Conservation (phyloP, 2,888 invertebrate species). For the Melangyna quadrimaculata region DNA sequence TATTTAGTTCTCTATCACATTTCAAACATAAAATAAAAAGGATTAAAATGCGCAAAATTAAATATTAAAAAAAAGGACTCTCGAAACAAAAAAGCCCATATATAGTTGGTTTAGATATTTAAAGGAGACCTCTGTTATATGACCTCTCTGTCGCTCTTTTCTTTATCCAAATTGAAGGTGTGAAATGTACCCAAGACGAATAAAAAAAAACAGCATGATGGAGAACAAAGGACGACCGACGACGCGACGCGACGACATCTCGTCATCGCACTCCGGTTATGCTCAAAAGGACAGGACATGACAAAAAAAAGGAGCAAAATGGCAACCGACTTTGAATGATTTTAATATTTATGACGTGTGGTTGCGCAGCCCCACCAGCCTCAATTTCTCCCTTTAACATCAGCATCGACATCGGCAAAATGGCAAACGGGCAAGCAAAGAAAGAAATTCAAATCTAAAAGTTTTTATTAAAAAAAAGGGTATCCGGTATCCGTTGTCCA, state of each 20-base stretch:
- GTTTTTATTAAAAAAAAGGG: slow-evolving; percentile 51
- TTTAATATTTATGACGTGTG: slow-evolving; percentile 70
- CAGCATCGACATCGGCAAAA: slow-evolving; percentile 18
- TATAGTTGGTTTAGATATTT: slow-evolving; percentile 1
- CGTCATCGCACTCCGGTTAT: background rate
- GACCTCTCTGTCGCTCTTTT: slow-evolving; percentile 8
- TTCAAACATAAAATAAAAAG: slow-evolving; percentile 42
- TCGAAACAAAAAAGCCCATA: slow-evolving; percentile 13
- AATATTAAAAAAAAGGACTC: slow-evolving; percentile 53
- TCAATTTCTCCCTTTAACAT: background rate
- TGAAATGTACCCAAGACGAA: slow-evolving; percentile 34
- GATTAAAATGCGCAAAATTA: slow-evolving; percentile 67
- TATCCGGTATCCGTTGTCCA: slow-evolving; percentile 64
- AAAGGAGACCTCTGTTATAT: slow-evolving; percentile 33
- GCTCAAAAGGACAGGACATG: slow-evolving; percentile 10
- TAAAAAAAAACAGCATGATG: slow-evolving; percentile 11
- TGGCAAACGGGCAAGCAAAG: slow-evolving; percentile 18
- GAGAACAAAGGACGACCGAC: slow-evolving; percentile 57
- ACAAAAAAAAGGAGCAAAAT: slow-evolving; percentile 4
- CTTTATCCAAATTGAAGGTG: slow-evolving; percentile 7
- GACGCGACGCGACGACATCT: no score
- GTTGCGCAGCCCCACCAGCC: slow-evolving; percentile 26
- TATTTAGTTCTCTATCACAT: slow-evolving; percentile 42
- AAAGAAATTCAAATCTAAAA: slow-evolving; percentile 69
- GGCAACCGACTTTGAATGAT: slow-evolving; percentile 44